A percentile compares a stretch with the other conserved stretches of the same genome.
Evolutionary conservation across 2,113 vertebrate genomes (phyloP).

Genomic region (Petromus typicus): DNA sequence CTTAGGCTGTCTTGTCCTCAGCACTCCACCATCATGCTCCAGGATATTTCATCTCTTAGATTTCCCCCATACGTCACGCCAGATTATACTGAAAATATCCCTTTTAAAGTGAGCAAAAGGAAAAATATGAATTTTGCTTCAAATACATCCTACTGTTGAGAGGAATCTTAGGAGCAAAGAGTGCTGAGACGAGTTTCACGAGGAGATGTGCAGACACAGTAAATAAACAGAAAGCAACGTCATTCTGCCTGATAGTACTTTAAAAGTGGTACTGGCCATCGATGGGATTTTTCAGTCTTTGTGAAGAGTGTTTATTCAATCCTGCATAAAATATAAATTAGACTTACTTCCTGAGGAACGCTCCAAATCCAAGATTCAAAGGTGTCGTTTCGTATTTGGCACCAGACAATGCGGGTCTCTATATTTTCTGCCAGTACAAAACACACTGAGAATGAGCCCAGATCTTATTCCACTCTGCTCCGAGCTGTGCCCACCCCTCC

Average conservation of each 20-base stretch:
- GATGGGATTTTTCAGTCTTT: background rate
- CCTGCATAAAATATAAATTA: background rate
- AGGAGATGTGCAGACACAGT: background rate
- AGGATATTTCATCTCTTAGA: background rate
- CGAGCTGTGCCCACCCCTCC: background rate
- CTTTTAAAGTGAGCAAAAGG: background rate
- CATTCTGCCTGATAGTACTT: background rate
- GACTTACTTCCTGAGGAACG: background rate
- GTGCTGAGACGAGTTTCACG: background rate
- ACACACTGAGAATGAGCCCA: background rate
- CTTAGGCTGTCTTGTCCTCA: too few species aligned
- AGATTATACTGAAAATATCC: background rate
- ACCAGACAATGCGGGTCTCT: background rate
- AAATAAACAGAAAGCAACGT: background rate
- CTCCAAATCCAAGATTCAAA: background rate
- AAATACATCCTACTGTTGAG: background rate
- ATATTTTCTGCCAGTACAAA: background rate
- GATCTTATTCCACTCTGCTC: background rate
- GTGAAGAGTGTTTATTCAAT: background rate
- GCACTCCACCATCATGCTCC: background rate
- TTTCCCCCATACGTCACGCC: background rate
- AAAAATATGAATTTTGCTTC: background rate
- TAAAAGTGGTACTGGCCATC: background rate
- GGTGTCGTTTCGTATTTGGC: background rate
- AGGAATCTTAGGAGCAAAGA: background rate